These are phyloP conservation scores for Troilus luridus DNA, from an alignment of 2,888 invertebrate species.

Conservation along the genomic window DNA sequence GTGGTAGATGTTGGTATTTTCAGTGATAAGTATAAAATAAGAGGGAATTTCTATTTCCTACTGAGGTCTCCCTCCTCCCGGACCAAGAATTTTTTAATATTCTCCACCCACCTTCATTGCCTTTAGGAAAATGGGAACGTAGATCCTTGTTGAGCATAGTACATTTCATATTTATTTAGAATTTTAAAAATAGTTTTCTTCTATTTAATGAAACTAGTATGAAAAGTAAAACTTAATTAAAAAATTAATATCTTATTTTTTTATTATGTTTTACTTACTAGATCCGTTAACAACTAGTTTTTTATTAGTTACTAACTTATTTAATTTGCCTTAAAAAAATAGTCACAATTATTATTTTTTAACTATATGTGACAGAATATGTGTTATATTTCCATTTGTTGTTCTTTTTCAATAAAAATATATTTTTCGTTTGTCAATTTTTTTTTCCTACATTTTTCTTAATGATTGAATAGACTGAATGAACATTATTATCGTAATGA, in stretches of 20 bases:
- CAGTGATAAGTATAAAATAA: constrained; percentile 6
- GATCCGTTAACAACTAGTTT: no score
- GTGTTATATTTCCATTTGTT: no score
- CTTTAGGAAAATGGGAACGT: neutral
- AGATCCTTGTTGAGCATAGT: neutral
- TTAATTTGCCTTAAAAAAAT: no score
- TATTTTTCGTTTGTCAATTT: no score
- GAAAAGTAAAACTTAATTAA: neutral
- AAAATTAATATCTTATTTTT: neutral
- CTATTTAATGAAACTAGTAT: neutral
- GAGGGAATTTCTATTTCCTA: constrained; percentile 15
- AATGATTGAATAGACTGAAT: no score
- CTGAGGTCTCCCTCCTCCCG: neutral
- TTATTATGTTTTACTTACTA: no score
- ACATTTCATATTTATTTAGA: neutral
- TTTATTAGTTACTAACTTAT: no score
- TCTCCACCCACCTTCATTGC: neutral
- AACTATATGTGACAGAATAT: no score
- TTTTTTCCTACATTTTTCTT: no score
- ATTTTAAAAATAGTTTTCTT: neutral
- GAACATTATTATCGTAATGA: no score
- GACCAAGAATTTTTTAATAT: constrained; percentile 30
- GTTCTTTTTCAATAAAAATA: no score
- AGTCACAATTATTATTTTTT: no score
- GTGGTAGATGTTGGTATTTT: neutral